phyloP scores from a whole-genome alignment of 2,888 invertebrate genomes.

The Hirtodrosophila histrioides region DNA sequence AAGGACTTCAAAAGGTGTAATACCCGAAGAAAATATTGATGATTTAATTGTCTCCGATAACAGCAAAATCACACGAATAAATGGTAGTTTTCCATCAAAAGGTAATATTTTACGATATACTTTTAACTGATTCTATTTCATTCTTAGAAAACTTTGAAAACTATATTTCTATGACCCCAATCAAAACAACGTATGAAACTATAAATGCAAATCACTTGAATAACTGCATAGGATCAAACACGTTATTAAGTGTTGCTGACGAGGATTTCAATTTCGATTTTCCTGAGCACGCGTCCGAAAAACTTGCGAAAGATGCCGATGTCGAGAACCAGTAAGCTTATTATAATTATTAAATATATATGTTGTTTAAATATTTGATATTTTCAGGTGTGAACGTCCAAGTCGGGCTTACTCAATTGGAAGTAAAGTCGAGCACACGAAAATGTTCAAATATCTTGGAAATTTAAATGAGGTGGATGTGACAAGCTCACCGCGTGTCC shows the following conservation, averaged over 20 bases:
- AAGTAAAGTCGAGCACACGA: conserved; percentile 89
- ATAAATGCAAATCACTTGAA: conserved; percentile 45
- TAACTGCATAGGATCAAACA: conserved; percentile 27
- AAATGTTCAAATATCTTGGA: conserved; percentile 85
- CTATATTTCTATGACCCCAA: conserved; percentile 70
- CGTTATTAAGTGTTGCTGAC: conserved; percentile 22
- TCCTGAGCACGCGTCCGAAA: conserved; percentile 65
- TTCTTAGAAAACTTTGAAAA: conserved; percentile 51
- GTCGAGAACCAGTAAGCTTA: conserved; percentile 62
- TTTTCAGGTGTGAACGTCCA: conserved; percentile 85
- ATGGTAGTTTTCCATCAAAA: conserved; percentile 37
- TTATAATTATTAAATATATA: background rate
- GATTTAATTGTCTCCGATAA: conserved; percentile 79
- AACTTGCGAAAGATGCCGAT: conserved; percentile 47
- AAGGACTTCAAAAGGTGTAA: conserved; percentile 83
- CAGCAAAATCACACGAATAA: conserved; percentile 41
- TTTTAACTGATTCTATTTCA: conserved; percentile 18
- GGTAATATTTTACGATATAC: conserved; percentile 36
- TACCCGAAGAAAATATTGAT: conserved; percentile 88
- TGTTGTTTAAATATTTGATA: conserved; percentile 38
- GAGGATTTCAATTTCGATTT: conserved; percentile 50
- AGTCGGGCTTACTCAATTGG: conserved; percentile 94
- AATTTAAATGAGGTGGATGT: conserved; percentile 84
- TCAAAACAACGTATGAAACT: conserved; percentile 44
- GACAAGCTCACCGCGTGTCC: conserved; percentile 85